These are phyloP conservation scores for Siphamia tubifer DNA, from an alignment of 2,113 vertebrate genomes.

Conservation along the genomic window DNA sequence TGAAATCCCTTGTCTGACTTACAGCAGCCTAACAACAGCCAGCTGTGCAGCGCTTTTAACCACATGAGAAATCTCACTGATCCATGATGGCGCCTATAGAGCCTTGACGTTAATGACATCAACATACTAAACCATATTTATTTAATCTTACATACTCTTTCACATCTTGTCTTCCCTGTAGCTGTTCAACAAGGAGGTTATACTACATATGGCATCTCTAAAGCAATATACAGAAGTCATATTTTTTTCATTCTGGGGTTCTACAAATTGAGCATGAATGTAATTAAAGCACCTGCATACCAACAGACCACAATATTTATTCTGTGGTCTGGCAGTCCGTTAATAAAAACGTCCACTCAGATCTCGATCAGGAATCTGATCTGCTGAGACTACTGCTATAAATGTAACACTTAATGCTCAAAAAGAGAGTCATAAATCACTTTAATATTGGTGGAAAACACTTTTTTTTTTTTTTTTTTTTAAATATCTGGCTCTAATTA, in stretches of 20 bases:
- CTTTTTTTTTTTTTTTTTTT: constrained; percentile 39
- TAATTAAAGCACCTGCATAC: constrained; percentile 76
- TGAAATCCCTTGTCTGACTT: constrained; percentile 31
- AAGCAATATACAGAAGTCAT: constrained; percentile 33
- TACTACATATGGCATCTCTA: constrained; percentile 23
- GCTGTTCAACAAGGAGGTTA: neutral
- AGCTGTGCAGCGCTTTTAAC: constrained; percentile 39
- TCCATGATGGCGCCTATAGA: constrained; percentile 35
- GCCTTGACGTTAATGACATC: constrained; percentile 25
- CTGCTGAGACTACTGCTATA: constrained; percentile 64
- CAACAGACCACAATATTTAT: constrained; percentile 64
- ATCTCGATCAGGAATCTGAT: constrained; percentile 71
- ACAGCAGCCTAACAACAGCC: constrained; percentile 40
- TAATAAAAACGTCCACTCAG: constrained; percentile 76
- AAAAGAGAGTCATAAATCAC: constrained; percentile 78
- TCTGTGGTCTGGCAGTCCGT: constrained; percentile 60
- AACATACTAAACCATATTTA: constrained; percentile 33
- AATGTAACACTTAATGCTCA: constrained; percentile 75
- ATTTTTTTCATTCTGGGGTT: constrained; percentile 48
- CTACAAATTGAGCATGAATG: constrained; percentile 72
- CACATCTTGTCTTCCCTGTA: neutral
- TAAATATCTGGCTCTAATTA: constrained; percentile 79
- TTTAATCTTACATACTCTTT: constrained; percentile 22
- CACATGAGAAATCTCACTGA: constrained; percentile 39
- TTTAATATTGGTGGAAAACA: constrained; percentile 63